Conservation (phyloP, 2,113 vertebrate genomes). For the Alexandromys fortis region DNA sequence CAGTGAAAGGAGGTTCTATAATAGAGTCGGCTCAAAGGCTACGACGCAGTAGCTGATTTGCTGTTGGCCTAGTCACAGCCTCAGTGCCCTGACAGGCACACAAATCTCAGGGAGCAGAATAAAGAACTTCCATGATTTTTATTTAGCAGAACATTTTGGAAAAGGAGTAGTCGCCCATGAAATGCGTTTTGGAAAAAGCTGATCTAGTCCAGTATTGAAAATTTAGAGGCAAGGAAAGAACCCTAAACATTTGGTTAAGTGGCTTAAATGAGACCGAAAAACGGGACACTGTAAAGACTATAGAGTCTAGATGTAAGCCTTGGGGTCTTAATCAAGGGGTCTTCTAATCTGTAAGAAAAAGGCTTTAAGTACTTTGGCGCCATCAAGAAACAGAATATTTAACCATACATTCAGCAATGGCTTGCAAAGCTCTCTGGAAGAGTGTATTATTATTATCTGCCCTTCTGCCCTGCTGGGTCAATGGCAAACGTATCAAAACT, state of each 20-base stretch:
- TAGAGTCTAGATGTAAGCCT: not conserved
- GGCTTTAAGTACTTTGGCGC: not conserved
- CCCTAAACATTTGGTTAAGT: not conserved
- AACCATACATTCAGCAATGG: not conserved
- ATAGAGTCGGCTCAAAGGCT: not conserved
- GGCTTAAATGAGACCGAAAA: not conserved
- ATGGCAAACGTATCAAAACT: not conserved
- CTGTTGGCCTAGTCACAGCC: not conserved
- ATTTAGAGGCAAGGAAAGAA: slow-evolving; percentile 21
- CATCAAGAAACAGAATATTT: not conserved
- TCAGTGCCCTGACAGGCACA: not conserved
- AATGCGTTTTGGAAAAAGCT: not conserved
- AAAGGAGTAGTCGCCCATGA: not conserved
- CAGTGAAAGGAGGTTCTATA: not conserved
- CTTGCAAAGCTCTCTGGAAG: not conserved
- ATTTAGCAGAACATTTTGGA: not conserved
- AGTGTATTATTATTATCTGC: too few relatives aligned
- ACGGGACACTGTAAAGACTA: not conserved
- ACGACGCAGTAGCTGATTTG: not conserved
- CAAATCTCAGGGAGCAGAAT: not conserved
- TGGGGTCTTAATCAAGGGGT: not conserved
- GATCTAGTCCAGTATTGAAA: not conserved
- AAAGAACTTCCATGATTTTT: not conserved
- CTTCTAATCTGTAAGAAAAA: not conserved
- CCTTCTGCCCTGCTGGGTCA: not conserved